Conservation (phyloP, 2,797 vertebrate genomes). For the Manis crassicaudata region DNA sequence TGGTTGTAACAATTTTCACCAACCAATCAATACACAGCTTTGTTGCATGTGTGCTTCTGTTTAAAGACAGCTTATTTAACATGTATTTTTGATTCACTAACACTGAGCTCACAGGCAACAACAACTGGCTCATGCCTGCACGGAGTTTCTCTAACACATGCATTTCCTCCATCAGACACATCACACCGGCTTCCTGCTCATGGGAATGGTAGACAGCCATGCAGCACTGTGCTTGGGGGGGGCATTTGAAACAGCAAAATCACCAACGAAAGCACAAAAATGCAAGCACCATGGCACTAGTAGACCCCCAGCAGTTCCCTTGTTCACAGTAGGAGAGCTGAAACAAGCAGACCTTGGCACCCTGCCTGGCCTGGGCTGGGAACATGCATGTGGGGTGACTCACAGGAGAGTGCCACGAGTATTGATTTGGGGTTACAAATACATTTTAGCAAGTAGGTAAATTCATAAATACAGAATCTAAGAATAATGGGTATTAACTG, state of each 20-base stretch:
- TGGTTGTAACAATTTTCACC: not conserved
- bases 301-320: not conserved
- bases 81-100: not conserved
- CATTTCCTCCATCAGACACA: not conserved
- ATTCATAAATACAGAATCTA: not conserved
- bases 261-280: not conserved
- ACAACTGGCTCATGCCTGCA: not conserved
- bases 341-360: not conserved
- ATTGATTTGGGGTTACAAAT: not conserved
- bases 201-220: not conserved
- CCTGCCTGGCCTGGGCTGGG: not conserved
- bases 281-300: not conserved
- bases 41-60: not conserved
- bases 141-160: not conserved
- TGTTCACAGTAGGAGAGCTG: not conserved
- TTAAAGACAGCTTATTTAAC: not conserved
- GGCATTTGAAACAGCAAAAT: conserved; percentile 10
- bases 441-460: not conserved
- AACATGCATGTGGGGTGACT: rapidly evolving
- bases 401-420: not conserved
- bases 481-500: not conserved
- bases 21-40: not conserved
- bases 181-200: not conserved
- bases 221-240: not conserved
- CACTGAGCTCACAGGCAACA: not conserved